Evolutionary conservation across 2,797 vertebrate genomes (phyloP).

Genomic region (Spondyliosoma cantharus): DNA sequence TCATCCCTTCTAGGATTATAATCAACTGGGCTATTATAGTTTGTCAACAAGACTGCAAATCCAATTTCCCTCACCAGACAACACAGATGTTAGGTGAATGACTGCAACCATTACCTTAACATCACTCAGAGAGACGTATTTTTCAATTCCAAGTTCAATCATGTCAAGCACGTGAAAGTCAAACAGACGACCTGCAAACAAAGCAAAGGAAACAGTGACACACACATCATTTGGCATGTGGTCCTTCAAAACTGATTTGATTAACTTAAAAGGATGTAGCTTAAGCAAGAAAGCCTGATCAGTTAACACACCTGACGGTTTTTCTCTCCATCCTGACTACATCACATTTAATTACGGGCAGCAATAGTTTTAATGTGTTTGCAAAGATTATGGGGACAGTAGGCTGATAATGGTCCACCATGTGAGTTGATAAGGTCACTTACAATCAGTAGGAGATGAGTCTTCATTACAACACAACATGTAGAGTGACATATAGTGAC

Average conservation of each 20-base stretch:
- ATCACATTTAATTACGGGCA: no score
- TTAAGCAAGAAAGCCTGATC: not conserved
- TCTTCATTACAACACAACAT: not conserved
- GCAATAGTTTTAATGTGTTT: not conserved
- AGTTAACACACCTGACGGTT: not conserved
- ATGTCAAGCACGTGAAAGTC: constrained; percentile 97
- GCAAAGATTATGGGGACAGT: not conserved
- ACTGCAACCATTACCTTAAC: constrained; percentile 86
- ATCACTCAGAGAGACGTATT: constrained; percentile 89
- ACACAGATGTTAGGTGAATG: not conserved
- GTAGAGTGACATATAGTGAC: no score
- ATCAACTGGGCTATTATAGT: not conserved
- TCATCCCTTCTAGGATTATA: not conserved
- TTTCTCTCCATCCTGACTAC: not conserved
- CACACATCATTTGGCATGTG: not conserved
- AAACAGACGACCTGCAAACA: constrained; percentile 92
- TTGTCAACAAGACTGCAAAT: not conserved
- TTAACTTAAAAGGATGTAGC: not conserved
- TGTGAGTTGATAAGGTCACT: not conserved
- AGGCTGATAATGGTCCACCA: not conserved
- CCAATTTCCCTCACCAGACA: not conserved
- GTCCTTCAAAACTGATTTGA: not conserved
- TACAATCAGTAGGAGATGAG: not conserved
- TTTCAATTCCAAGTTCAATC: constrained; percentile 96
- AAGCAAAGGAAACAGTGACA: not conserved